Evolutionary conservation across 2,113 vertebrate species (phyloP).

Genomic region (Vulpes ferrilata): DNA sequence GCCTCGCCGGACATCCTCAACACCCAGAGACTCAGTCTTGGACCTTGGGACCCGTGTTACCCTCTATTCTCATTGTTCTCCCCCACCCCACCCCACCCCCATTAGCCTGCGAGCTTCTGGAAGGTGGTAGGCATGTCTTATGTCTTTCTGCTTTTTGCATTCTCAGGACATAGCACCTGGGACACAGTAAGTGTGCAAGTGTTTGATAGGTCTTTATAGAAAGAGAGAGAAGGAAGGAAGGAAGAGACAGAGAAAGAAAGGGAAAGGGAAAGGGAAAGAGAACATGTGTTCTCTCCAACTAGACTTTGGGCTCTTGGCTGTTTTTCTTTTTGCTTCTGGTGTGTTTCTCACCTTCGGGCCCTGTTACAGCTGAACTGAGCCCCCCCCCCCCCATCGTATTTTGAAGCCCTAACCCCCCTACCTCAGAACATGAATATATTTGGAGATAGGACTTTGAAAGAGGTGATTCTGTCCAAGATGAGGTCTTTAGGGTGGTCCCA

Average conservation of each 20-base stretch:
- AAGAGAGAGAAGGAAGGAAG: background rate
- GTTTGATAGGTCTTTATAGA: background rate
- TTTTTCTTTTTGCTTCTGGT: background rate
- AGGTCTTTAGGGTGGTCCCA: background rate
- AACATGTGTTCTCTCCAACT: background rate
- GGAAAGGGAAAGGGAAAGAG: too few relatives aligned
- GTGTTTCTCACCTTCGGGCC: background rate
- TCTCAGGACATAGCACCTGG: background rate
- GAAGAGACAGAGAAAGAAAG: background rate
- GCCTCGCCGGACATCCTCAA: accelerated
- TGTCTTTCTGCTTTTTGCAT: background rate
- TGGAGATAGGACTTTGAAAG: background rate
- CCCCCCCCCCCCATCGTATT: background rate
- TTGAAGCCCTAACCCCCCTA: background rate
- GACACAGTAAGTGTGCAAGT: background rate
- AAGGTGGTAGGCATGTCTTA: background rate
- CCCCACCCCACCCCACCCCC: too few relatives aligned
- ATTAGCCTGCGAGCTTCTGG: background rate
- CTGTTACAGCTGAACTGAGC: background rate
- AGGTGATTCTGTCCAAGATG: background rate
- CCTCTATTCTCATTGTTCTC: accelerated
- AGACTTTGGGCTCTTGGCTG: background rate
- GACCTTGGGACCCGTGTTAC: background rate
- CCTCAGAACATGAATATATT: background rate
- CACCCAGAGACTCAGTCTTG: accelerated